Base-by-base conservation (phyloP, 1,140 invertebrate species). In the Patella vulgata region DNA sequence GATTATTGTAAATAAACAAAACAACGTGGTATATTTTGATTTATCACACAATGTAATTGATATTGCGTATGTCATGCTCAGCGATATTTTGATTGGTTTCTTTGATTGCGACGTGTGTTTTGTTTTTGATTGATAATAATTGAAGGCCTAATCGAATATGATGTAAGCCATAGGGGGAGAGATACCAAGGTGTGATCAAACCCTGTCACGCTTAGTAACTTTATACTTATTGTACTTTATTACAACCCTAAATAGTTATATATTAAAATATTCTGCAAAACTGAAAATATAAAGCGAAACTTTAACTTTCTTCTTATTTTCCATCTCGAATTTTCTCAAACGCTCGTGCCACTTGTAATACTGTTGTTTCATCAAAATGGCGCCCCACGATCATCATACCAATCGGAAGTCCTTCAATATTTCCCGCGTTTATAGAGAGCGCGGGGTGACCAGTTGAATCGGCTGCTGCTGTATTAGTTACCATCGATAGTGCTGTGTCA, bases 371-470 rank as follows among this genome's bases (percentile, higher is more conserved):
- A 42, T 73, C 63, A 56, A 68, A 74, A 50, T 66, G 66, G 28
- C 47, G 46, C n/a, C 69, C 74, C 11, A 69, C 66, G 14, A 76
- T 71, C 71, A 72, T 71, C 53, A 74, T 39, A 17, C 74, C 71
- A 27, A 75, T 59, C 1, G 74, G 75, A 40, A 75, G 63, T n/a
- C 70, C 66, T 0, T 77, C 67, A 6, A 52, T 44, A 43, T 62
- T 61, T 19, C 78, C 77, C 1, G 77, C 75, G 47, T 77, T 77
- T 19, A 80, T 66, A 4, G 68, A 61, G 0, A 80, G 50, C 21
- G 77, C 73, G 1, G 74, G 76, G 33, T 80, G 74, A 17, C 77
- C 74, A 1, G 71, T 80, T n/a, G 48, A 46, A 59, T 80, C 54
- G 55, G 72, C 73, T 14, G 68, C 68, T 5, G 67, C 54, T 11